Percentiles rank a stretch among this genome's conserved stretches.
Conservation (phyloP, 2,797 vertebrate genomes). For the Enteromius unitaeniatus region DNA sequence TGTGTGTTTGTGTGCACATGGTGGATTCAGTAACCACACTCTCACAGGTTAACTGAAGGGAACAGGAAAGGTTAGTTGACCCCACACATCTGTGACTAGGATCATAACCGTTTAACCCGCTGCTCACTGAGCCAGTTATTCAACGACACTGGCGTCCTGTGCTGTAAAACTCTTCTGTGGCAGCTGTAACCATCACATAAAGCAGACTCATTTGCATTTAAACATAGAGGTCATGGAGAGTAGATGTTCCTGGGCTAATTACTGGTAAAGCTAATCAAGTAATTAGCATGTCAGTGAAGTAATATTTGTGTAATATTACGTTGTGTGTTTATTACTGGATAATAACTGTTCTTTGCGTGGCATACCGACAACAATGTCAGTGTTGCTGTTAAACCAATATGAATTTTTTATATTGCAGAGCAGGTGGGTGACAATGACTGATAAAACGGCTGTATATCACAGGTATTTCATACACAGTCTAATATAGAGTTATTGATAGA, state of each 20-base stretch:
- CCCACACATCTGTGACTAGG: not conserved
- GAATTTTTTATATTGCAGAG: not conserved
- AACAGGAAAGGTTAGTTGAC: constrained; percentile 5
- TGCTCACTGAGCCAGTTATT: constrained; percentile 48
- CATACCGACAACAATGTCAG: not conserved
- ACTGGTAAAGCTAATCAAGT: constrained; percentile 71
- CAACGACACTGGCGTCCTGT: constrained; percentile 12
- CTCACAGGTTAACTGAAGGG: constrained; percentile 38
- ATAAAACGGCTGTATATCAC: no score
- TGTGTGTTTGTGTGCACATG: constrained; percentile 21
- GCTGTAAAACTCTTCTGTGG: constrained; percentile 41
- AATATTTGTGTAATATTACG: constrained; percentile 58
- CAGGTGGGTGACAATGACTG: not conserved
- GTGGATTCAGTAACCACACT: constrained; percentile 43
- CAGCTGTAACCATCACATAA: constrained; percentile 34
- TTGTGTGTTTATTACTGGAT: constrained; percentile 55
- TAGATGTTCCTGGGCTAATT: constrained; percentile 69
- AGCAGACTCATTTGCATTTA: constrained; percentile 67
- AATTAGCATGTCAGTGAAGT: constrained; percentile 70
- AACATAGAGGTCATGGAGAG: constrained; percentile 56
- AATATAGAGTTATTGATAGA: not conserved
- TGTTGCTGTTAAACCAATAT: not conserved
- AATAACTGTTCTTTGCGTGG: not conserved
- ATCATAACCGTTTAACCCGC: constrained; percentile 56
- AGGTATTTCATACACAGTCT: not conserved